Evolutionary conservation across 2,888 invertebrate species (phyloP), one percentile per base, ranked within the genome.

Genomic region (Thereva unica): DNA sequence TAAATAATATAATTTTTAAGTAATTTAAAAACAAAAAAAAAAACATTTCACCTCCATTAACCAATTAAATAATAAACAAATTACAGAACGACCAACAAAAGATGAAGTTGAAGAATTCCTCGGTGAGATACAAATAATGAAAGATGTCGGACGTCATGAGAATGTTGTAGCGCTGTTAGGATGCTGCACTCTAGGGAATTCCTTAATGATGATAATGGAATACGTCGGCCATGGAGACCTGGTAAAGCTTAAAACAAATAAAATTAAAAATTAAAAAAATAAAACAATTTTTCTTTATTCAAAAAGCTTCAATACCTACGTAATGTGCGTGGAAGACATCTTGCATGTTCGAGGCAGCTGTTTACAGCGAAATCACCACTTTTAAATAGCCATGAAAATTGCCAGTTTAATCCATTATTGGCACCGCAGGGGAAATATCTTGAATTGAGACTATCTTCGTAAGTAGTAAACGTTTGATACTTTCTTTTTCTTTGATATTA

Each of bases 211-310:
- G 71, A 82, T 93, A 6, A 85, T 93, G 79, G 93, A 93, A 76
- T 91, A 88, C 75, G 88, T 91, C 8, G 88, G 91, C 0, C 86
- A 89, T 70, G 93, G 93, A 0, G 91, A 91, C 75, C 81, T 94
- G 65, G 85, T 89, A 56, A 67, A 71, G 49, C 53, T 7, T 2
- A 8, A 47, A 34, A 37, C 35, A 41, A 12, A 55, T 5, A 10
- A 4, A 38, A n/a, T n/a, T 42, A 9, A 8, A 1, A 8, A 44
- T n/a, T n/a, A n/a, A 44, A 44, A 44, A 5, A 44, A 44, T 4
- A 44, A 8, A 41, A 34, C n/a, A 40, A 47, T 49, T 37, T 4
- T 49, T n/a, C n/a, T 10, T 44, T 34, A 35, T 34, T 35, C 37
- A 9, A 35, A 35, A 41, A 72, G 72, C 54, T 71, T 2, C 53